Percentiles rank a stretch among this genome's conserved stretches.
phyloP scores from a whole-genome alignment of 2,888 invertebrate species.

The Colletes collaris region DNA sequence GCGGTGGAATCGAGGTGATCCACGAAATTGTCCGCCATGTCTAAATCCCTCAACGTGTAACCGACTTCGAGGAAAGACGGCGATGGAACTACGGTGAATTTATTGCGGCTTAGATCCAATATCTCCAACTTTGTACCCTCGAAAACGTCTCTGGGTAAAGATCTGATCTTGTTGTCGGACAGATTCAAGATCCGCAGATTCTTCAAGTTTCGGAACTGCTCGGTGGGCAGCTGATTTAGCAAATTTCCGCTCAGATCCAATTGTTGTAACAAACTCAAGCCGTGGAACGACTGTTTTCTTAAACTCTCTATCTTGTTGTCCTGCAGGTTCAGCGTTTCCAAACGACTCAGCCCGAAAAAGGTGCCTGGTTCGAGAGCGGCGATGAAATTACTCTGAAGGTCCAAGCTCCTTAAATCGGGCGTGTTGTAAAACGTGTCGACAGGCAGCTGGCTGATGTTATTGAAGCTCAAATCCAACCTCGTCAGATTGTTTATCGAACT shows the following conservation, averaged over 20 bases:
- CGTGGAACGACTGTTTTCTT: conserved; percentile 90
- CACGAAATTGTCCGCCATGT: conserved; percentile 91
- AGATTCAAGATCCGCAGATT: conserved; percentile 90
- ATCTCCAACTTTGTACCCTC: conserved; percentile 91
- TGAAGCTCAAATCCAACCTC: conserved; percentile 93
- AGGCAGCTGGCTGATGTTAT: conserved; percentile 89
- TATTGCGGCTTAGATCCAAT: conserved; percentile 91
- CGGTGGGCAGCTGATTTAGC: conserved; percentile 90
- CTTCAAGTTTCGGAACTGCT: conserved; percentile 91
- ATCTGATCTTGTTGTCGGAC: conserved; percentile 88
- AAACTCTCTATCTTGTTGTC: conserved; percentile 90
- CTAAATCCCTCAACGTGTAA: conserved; percentile 90
- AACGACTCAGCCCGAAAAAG: conserved; percentile 84
- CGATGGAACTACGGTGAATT: conserved; percentile 91
- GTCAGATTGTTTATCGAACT: conserved; percentile 87
- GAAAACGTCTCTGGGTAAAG: conserved; percentile 91
- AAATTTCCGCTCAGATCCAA: conserved; percentile 91
- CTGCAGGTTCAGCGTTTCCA: conserved; percentile 90
- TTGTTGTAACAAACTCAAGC: conserved; percentile 89
- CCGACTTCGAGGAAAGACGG: conserved; percentile 91
- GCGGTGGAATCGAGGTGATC: conserved; percentile 95
- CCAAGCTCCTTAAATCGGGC: conserved; percentile 90
- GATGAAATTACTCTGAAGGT: conserved; percentile 92
- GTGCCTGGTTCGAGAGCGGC: conserved; percentile 91
- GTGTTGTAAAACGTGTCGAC: conserved; percentile 88